Base-by-base conservation (phyloP, 1,140 invertebrate species). In the Lordiphosa mommai region DNA sequence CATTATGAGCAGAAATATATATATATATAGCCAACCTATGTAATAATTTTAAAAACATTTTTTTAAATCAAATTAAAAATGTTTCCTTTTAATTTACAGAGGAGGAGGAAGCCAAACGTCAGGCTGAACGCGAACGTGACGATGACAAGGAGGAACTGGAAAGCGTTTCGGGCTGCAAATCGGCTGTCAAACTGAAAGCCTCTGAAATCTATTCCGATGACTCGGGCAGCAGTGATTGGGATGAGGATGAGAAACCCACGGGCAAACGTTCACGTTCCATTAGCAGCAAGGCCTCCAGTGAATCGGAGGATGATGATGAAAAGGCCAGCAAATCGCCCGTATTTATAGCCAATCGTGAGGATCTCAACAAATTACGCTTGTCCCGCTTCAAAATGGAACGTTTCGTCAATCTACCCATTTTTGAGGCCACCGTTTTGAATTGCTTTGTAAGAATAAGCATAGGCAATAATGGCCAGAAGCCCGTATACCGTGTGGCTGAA, bases 381-480 rank as follows among this genome's bases (percentile, higher is more conserved):
- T 98, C 97, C 17, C 93, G 98, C 70, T 93, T 95, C 88, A 98
- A 98, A 90, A 91, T 99, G 88, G 97, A 99, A 90, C 93, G 95
- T 70, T 97, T 98, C 89, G 96, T 99, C 10, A 97, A 99, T 90
- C 91, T 98, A 66, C 98, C 98, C 9, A 98, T 98, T 89, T 99
- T 99, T 82, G 93, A 94, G 61, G 92, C 94, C 37, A 95, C 97
- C 2, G 96, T 96, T 1, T 92, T 92, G 60, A 98, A 98, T 17
- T 99, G 97, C 89, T 99, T 96, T 90, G 98, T 99, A 0, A 91
- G 97, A 16, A 96, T 99, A 86, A 97, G 97, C 14, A 99, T 99
- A 73, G 98, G 98, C 0, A 95, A 95, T 79, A 95, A 98, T 88
- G 90, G 90, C 50, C 71, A 74, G 37, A 92, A 93, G 76, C 93